These are phyloP conservation scores for Meloidogyne floridensis DNA, from an alignment of 1,140 invertebrate species.

Conservation along the genomic window DNA sequence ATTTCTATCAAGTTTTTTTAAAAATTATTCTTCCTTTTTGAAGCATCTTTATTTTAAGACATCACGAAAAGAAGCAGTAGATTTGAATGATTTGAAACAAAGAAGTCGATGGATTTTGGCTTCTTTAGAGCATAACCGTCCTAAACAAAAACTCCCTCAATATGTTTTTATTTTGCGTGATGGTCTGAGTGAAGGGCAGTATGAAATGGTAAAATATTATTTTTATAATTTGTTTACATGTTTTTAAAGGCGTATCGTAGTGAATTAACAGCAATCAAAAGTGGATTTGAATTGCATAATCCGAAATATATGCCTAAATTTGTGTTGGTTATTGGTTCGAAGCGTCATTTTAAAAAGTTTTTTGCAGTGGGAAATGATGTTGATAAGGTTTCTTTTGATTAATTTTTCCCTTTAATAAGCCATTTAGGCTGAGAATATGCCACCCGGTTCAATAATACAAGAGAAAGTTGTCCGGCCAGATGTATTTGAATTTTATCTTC, in stretches of 20 bases:
- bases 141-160: background rate
- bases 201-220: constrained; percentile 29
- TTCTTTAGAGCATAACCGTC: constrained; percentile 31
- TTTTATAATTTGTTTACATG: background rate
- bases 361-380: background rate
- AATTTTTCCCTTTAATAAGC: background rate
- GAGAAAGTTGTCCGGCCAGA: constrained; percentile 38
- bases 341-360: constrained; percentile 41
- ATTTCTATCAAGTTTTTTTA: constrained; percentile 31
- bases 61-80: constrained; percentile 24
- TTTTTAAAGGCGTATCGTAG: constrained; percentile 33
- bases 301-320: constrained; percentile 34
- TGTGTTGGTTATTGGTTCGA: constrained; percentile 39
- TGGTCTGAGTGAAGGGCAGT: constrained; percentile 36
- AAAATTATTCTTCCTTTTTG: background rate
- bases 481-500: constrained; percentile 41
- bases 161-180: constrained; percentile 34
- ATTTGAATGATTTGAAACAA: constrained; percentile 15
- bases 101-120: constrained; percentile 21
- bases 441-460: constrained; percentile 38
- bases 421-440: constrained; percentile 24
- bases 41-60: background rate
- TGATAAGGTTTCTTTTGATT: constrained; percentile 16
- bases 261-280: constrained; percentile 34
- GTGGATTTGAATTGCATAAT: constrained; percentile 28